These are phyloP conservation scores for Antennarius striatus DNA, from an alignment of 2,113 vertebrate species.

Conservation along the genomic window DNA sequence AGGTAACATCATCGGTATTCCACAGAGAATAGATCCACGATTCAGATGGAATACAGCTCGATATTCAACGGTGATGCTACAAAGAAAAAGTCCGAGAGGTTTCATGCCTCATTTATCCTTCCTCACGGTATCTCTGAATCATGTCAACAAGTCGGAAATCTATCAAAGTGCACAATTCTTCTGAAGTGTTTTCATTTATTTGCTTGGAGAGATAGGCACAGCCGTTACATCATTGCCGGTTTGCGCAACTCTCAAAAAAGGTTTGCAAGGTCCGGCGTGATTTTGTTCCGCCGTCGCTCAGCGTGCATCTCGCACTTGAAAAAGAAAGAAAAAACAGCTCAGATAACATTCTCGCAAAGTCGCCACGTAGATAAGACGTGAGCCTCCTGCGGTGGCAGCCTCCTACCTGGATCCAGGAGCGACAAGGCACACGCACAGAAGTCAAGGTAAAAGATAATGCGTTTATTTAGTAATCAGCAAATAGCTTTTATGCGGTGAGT, in stretches of 20 bases:
- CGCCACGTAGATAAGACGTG: slow-evolving; percentile 65
- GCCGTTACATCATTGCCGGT: background rate
- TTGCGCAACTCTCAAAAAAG: slow-evolving; percentile 13
- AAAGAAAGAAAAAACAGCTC: slow-evolving; percentile 23
- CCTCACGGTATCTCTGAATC: slow-evolving; percentile 30
- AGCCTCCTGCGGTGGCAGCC: slow-evolving; percentile 13
- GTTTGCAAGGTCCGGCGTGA: slow-evolving; percentile 35
- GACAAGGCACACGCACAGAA: slow-evolving; percentile 45
- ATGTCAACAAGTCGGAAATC: slow-evolving; percentile 26
- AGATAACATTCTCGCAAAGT: slow-evolving; percentile 66
- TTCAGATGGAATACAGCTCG: slow-evolving; percentile 17
- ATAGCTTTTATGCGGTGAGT: slow-evolving; percentile 81
- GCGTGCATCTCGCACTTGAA: slow-evolving; percentile 40
- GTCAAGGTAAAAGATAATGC: slow-evolving; percentile 81
- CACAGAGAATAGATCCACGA: slow-evolving; percentile 30
- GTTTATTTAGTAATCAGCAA: slow-evolving; percentile 89
- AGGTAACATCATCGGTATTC: slow-evolving; percentile 57
- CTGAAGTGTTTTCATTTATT: slow-evolving; percentile 55
- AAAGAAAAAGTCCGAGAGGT: slow-evolving; percentile 39
- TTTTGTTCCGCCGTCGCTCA: slow-evolving; percentile 1
- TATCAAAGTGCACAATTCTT: slow-evolving; percentile 37
- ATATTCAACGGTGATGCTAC: slow-evolving; percentile 29
- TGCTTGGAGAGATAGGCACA: slow-evolving; percentile 32
- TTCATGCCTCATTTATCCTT: slow-evolving; percentile 26
- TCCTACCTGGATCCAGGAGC: slow-evolving; percentile 44